Conservation (phyloP, 2,797 vertebrate genomes). For the Acanthornis magna region DNA sequence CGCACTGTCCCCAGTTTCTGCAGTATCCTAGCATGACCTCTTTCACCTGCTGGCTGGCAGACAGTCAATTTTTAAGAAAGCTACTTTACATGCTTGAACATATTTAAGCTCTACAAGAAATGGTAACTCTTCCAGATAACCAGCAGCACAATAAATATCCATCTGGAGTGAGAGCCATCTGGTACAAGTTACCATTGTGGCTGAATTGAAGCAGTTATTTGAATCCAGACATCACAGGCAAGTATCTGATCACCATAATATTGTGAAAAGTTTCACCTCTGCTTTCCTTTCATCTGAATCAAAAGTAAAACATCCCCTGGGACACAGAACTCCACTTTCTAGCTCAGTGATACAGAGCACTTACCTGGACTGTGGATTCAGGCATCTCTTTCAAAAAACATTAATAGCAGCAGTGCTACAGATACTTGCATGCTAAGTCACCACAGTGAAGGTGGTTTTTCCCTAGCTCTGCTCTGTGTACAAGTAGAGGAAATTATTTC, state of each 20-base stretch:
- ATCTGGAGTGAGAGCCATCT: neutral
- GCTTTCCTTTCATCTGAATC: neutral
- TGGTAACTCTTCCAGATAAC: neutral
- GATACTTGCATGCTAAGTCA: neutral
- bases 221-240: neutral
- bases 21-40: neutral
- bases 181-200: neutral
- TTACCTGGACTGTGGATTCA: neutral
- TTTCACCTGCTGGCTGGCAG: neutral
- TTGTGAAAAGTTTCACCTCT: neutral
- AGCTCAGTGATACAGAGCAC: neutral
- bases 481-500: neutral
- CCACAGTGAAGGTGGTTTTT: fast-evolving
- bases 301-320: neutral
- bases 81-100: neutral
- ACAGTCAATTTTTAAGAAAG: neutral
- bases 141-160: neutral
- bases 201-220: neutral
- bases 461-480: neutral
- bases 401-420: neutral
- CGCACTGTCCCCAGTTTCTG: neutral
- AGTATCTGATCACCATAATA: fast-evolving
- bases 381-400: neutral
- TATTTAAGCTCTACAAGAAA: neutral
- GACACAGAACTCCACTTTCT: neutral